Evolutionary conservation across 2,113 vertebrate genomes (phyloP), one percentile per base, ranked within the genome.

Genomic region (Ailurus styani): DNA sequence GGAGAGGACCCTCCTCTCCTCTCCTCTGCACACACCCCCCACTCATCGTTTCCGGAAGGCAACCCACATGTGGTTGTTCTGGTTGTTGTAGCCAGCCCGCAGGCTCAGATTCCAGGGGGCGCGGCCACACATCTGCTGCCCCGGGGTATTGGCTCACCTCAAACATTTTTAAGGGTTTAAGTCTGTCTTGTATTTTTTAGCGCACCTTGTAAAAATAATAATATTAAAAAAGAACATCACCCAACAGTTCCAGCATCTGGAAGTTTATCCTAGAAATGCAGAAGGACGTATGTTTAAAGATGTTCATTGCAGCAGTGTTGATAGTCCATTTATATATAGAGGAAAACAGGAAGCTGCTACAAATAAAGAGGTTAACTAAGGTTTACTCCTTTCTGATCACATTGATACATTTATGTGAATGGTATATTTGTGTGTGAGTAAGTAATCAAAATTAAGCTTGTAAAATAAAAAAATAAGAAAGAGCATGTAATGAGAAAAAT

Each of bases 231-330:
- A 87, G 73, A 87, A 70, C 14, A 8, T 87, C 52, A 42, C 18
- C 25, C n/a, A 83, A 68, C 2, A 66, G 37, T 83, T 96, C 15
- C 79, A 84, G n/a, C 31, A 87, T 86, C 79, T 95, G 62, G 52
- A 93, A 96, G n/a, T 62, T 25, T 42, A 66, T 79, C 68, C 62
- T 54, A 54, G 60, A 94, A 83, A 54, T 66, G 8, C n/a, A 85
- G 87, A 79, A 47, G 11, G 29, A 55, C 83, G 1, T 73, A 73
- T 75, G 34, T 72, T 90, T 94, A 79, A 87, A 94, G 40, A 72
- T 93, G 57, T 94, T 83, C 14, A 21, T 47, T 70, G n/a, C 14
- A 68, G 9, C 52, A 40, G 54, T 42, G 45, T 64, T 82, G 29
- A 40, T 50, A 23, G 31, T 57, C 2, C 40, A 60, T 79, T 79